Conservation (phyloP, 2,888 invertebrate genomes). For the Augochlorella aurata region DNA sequence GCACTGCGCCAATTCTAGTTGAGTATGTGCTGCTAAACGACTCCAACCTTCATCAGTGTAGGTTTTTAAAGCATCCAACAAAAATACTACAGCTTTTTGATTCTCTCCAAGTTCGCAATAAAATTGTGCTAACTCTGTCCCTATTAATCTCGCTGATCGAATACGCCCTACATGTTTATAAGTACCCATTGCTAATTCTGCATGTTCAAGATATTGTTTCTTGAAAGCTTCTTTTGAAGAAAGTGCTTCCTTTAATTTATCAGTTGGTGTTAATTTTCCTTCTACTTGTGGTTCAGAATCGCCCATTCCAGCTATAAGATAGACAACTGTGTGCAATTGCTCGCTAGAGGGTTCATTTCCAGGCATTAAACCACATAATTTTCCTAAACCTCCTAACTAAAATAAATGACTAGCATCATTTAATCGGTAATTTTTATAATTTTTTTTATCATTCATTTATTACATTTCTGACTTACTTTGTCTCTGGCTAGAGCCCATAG, state of each 20-base stretch:
- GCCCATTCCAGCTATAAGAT: slow-evolving; percentile 95
- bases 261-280: slow-evolving; percentile 87
- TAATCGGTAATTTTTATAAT: background rate
- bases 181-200: slow-evolving; percentile 97
- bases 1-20: slow-evolving; percentile 92
- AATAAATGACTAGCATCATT: slow-evolving; percentile 34
- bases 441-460: background rate
- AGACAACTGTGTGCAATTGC: slow-evolving; percentile 94
- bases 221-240: slow-evolving; percentile 95
- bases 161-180: slow-evolving; percentile 94
- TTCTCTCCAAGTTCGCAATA: slow-evolving; percentile 93
- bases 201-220: slow-evolving; percentile 94
- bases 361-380: slow-evolving; percentile 94
- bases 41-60: slow-evolving; percentile 95
- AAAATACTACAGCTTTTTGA: slow-evolving; percentile 94
- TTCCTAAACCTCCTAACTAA: slow-evolving; percentile 92
- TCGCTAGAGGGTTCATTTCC: slow-evolving; percentile 91
- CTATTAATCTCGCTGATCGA: slow-evolving; percentile 93
- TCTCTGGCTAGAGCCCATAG: slow-evolving; percentile 94
- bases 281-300: slow-evolving; percentile 84
- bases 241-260: slow-evolving; percentile 93
- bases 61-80: slow-evolving; percentile 92
- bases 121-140: slow-evolving; percentile 94
- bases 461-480: slow-evolving; percentile 84
- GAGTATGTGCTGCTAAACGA: slow-evolving; percentile 90